phyloP scores from a whole-genome alignment of 2,888 invertebrate species.

The Torymus aiolomorphi region DNA sequence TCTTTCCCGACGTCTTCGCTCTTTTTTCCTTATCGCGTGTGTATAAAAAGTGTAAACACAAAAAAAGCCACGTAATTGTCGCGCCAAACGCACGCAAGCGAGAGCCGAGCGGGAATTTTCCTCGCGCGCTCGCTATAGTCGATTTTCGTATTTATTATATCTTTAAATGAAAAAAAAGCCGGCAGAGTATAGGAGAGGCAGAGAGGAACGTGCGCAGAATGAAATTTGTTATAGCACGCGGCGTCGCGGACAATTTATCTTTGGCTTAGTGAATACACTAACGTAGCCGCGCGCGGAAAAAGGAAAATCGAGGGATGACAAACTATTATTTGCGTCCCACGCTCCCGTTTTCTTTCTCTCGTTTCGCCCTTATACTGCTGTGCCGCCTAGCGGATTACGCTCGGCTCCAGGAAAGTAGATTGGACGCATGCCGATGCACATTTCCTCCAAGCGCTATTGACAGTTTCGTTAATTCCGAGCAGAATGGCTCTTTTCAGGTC shows the following conservation, averaged over 20 bases:
- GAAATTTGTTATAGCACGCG: too few species aligned
- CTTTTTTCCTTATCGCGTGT: background rate
- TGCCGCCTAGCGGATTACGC: too few species aligned
- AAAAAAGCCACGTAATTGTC: background rate
- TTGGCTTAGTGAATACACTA: too few species aligned
- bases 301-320: background rate
- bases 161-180: background rate
- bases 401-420: too few species aligned
- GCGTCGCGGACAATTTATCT: too few species aligned
- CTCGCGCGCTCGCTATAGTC: background rate
- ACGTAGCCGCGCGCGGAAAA: background rate
- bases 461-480: too few species aligned
- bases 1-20: background rate
- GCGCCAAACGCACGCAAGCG: background rate
- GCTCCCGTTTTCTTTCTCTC: background rate
- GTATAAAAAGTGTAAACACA: conserved; percentile 24
- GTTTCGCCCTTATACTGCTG: too few species aligned
- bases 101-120: too few species aligned
- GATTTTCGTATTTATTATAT: background rate
- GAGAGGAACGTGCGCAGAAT: background rate
- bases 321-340: background rate
- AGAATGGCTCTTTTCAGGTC: too few species aligned
- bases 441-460: too few species aligned
- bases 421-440: too few species aligned
- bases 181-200: background rate